Evolutionary conservation across 2,113 vertebrate genomes (phyloP).

Genomic region (Benitochromis conjunctus): DNA sequence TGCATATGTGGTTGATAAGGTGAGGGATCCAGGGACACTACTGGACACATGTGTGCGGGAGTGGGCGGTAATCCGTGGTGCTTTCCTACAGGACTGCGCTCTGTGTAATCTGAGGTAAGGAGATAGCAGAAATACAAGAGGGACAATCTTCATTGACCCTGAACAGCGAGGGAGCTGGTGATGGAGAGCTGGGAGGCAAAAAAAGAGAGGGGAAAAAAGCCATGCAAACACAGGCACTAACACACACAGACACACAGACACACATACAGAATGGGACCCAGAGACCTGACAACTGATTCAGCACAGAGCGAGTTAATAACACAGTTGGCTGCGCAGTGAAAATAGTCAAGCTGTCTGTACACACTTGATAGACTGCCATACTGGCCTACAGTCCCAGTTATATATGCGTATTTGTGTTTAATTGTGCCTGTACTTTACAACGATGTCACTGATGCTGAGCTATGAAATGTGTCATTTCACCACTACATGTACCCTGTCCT

Average conservation of each 20-base stretch:
- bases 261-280: constrained; percentile 19
- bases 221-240: background rate
- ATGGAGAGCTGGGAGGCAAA: background rate
- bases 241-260: background rate
- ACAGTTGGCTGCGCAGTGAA: constrained; percentile 54
- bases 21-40: constrained; percentile 7
- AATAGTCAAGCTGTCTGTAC: constrained; percentile 38
- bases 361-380: constrained; percentile 30
- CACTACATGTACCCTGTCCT: background rate
- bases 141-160: constrained; percentile 42
- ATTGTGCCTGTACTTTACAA: constrained; percentile 8
- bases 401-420: constrained; percentile 13
- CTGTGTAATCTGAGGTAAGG: constrained; percentile 37
- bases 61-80: constrained; percentile 23
- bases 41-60: constrained; percentile 12
- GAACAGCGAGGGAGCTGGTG: constrained; percentile 12
- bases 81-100: constrained; percentile 1
- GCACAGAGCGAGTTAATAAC: constrained; percentile 54
- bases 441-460: background rate
- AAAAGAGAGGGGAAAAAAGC: background rate
- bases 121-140: constrained; percentile 38
- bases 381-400: background rate
- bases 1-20: constrained; percentile 37
- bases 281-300: constrained; percentile 49
- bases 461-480: background rate